These are phyloP conservation scores for Karalla daura DNA, from an alignment of 2,797 vertebrate genomes.

Conservation along the genomic window DNA sequence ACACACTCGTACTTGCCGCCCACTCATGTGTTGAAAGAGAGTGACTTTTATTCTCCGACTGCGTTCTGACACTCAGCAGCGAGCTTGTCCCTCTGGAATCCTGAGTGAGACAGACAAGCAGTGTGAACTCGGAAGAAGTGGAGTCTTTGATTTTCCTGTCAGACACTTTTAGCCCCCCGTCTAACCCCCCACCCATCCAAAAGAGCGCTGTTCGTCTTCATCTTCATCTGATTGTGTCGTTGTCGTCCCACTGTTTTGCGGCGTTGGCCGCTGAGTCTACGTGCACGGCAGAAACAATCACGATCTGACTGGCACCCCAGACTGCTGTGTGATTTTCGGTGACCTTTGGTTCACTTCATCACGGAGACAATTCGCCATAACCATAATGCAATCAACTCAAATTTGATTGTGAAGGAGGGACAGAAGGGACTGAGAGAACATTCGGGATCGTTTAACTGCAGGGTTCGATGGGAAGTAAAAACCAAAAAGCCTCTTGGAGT, in stretches of 20 bases:
- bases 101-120: conserved; percentile 57
- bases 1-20: conserved; percentile 48
- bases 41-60: conserved; percentile 35
- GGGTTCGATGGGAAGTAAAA: conserved; percentile 49
- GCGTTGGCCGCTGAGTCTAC: background rate
- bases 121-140: conserved; percentile 48
- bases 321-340: background rate
- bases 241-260: conserved; percentile 8
- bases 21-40: conserved; percentile 60
- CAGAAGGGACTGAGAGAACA: conserved; percentile 19
- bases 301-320: background rate
- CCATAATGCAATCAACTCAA: conserved; percentile 19
- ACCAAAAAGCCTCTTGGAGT: conserved; percentile 39
- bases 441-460: conserved; percentile 52
- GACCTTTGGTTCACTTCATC: conserved; percentile 20
- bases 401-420: conserved; percentile 36
- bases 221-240: conserved; percentile 31
- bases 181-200: too few relatives aligned
- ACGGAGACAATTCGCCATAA: background rate
- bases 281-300: background rate
- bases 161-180: conserved; percentile 57
- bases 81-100: conserved; percentile 62
- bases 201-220: conserved; percentile 36
- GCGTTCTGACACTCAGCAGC: conserved; percentile 58
- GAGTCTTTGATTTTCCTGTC: conserved; percentile 69